Evolutionary conservation across 2,797 vertebrate genomes (phyloP), one percentile per base, ranked within the genome.

Genomic region (Miichthys miiuy): DNA sequence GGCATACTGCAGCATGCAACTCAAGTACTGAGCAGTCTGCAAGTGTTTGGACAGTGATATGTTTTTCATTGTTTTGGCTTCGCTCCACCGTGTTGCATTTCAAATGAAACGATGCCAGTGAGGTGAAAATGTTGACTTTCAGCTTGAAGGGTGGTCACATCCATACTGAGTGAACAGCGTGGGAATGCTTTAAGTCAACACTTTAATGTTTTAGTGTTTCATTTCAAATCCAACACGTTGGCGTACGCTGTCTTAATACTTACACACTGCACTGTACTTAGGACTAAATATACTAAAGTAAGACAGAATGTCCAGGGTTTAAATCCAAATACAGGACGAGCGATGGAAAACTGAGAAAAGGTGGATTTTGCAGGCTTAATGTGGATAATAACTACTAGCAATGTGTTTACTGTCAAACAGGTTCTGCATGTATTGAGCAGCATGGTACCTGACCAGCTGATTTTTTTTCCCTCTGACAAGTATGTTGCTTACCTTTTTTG

Each of bases 11-110:
- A 23, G 68, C 21, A 14, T n/a, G 34, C 48, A 79, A 75, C 5
- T 57, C 63, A 81, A 71, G 54, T 12, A 5, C 63, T 20, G 23
- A 7, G 18, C 42, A 30, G n/a, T 50, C 56, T 62, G 51, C 47
- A 7, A 20, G 69, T 81, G 38, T 75, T 70, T 73, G 50, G 27
- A 80, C 56, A 56, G 34, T 44, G 54, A 42, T 68, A 2, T 54
- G 14, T 56, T 66, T 72, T 79, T 82, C 72, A 18, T 81, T 65
- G 67, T 46, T 57, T 76, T 88, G 82, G 79, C 75, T 65, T 8
- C 1, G 2, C 2, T 72, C 58, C 68, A 23, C 58, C 54, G 50
- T 44, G 25, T 78, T 57, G 14, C 27, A 72, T 81, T 82, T 77
- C 63, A 79, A 75, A 48, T 9, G 11, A 68, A 81, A 78, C 79